phyloP scores from a whole-genome alignment of 2,113 vertebrate species.

The Crotalus viridis region DNA sequence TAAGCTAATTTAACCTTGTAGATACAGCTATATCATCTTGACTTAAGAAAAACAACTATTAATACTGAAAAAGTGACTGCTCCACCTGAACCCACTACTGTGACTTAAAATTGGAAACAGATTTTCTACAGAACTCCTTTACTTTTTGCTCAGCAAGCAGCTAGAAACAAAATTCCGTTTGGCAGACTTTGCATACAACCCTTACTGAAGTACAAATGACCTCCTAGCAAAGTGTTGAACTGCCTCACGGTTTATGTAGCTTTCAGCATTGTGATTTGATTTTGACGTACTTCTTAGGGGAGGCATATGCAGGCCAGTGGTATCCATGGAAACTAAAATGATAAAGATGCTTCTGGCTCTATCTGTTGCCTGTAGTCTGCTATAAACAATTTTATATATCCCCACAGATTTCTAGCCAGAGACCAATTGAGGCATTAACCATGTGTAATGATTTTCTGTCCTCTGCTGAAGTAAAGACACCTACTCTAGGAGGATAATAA shows the following conservation, averaged over 20 bases:
- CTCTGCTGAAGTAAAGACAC: conserved; percentile 15
- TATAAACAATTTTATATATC: conserved; percentile 54
- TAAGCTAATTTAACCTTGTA: background rate
- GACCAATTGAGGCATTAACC: conserved; percentile 16
- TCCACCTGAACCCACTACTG: background rate
- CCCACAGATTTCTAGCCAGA: conserved; percentile 33
- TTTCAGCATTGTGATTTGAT: conserved; percentile 43
- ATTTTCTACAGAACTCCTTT: background rate
- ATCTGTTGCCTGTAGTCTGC: conserved; percentile 60
- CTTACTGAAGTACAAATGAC: background rate
- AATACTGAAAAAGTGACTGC: background rate
- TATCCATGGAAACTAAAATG: conserved; percentile 81
- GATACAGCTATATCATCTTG: background rate
- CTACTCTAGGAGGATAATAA: conserved; percentile 25
- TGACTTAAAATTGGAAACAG: background rate
- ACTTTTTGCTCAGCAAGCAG: background rate
- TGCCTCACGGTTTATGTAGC: conserved; percentile 60
- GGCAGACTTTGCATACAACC: background rate
- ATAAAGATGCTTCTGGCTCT: conserved; percentile 69
- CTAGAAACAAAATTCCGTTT: background rate
- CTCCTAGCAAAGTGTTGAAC: conserved; percentile 15
- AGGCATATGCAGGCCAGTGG: conserved; percentile 43
- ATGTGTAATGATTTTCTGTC: conserved; percentile 47
- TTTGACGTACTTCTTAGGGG: conserved; percentile 49
- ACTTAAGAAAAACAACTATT: background rate